Conservation (phyloP, 2,797 vertebrate species). For the Oophaga sylvatica region DNA sequence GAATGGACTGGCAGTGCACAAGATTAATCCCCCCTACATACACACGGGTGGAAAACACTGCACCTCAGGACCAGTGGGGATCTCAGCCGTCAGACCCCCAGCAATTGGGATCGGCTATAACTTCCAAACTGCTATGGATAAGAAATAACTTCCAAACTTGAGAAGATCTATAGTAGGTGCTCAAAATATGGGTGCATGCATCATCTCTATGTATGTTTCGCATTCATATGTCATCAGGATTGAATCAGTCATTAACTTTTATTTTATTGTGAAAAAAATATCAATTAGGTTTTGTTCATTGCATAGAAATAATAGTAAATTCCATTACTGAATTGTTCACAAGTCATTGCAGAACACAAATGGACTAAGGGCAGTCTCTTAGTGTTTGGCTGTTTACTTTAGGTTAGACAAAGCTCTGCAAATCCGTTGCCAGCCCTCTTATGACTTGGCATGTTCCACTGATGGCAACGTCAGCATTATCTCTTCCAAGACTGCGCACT, state of each 20-base stretch:
- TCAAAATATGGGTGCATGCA: too few relatives aligned
- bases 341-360: not conserved
- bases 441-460: slow-evolving; percentile 44
- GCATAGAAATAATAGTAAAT: not conserved
- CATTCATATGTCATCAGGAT: not conserved
- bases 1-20: too few relatives aligned
- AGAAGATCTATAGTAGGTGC: too few relatives aligned
- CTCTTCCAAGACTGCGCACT: slow-evolving; percentile 57
- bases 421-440: slow-evolving; percentile 34
- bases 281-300: not conserved
- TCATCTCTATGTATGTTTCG: too few relatives aligned
- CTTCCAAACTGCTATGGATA: too few relatives aligned
- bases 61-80: too few relatives aligned
- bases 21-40: too few relatives aligned
- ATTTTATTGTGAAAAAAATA: not conserved
- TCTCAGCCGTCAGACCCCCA: too few relatives aligned
- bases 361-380: not conserved
- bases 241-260: not conserved
- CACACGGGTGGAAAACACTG: too few relatives aligned
- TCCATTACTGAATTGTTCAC: not conserved
- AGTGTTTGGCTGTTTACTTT: not conserved
- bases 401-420: slow-evolving; percentile 8
- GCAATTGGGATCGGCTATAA: too few relatives aligned
- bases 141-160: too few relatives aligned
- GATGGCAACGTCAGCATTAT: slow-evolving; percentile 57